Evolutionary conservation across 2,888 invertebrate genomes (phyloP), one percentile per base, ranked within the genome.

Genomic region (Agrochola lychnidis): DNA sequence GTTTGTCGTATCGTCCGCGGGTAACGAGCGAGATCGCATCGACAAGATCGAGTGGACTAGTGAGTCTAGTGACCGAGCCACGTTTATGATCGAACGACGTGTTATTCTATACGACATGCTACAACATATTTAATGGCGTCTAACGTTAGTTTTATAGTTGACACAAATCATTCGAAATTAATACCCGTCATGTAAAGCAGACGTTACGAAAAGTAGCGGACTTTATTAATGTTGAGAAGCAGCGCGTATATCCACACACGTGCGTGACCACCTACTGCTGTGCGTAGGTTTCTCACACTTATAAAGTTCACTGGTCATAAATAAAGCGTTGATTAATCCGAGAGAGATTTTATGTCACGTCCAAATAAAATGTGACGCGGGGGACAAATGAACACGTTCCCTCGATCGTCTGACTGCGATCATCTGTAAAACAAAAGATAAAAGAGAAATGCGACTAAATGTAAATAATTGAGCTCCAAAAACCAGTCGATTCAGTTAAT

Each of bases 61-160:
- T 56, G 67, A 56, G 59, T 79, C 73, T 71, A 75, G 76, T 56
- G 67, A 59, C 59, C 81, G 57, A 51, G 77, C 71, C 79, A 75
- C 85, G 83, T 89, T 89, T 91, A 92, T 92, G 93, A 92, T 91
- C 88, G 91, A 93, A 82, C 85, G 91, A 84, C 86, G 87, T 83
- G 88, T 87, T 88, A 87, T 86, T 87, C 78, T 79, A 84, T 81
- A 79, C 83, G 79, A 87, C 82, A 81, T 78, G 73, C 78, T 68
- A 82, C 81, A 81, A 76, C 76, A 81, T 78, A 78, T 84, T 83
- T 77, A 82, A 85, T 86, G 81, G 82, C 67, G 67, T 72, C 79
- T 78, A 81, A 82, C 76, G 70, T 69, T 76, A 66, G 62, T 72
- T 83, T 87, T 81, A 84, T 76, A 30, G 78, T 36, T 68, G 73